A percentile compares a stretch with the other conserved stretches of the same genome.
These are phyloP conservation scores for Cheilosia impressa DNA, from an alignment of 2,888 invertebrate species.

Conservation along the genomic window DNA sequence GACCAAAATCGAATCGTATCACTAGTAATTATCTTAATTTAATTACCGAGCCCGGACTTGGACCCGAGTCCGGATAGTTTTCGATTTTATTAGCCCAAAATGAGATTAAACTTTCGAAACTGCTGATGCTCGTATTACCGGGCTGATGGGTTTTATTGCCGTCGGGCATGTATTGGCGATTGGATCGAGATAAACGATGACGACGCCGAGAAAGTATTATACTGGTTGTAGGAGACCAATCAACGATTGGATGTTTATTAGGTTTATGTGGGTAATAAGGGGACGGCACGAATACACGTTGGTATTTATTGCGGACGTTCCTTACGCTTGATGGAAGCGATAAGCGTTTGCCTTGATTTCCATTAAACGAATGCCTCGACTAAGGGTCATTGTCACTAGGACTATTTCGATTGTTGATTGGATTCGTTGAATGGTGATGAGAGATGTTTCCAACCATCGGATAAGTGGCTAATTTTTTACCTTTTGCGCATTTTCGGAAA, in stretches of 20 bases:
- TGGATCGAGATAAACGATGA: conserved; percentile 49
- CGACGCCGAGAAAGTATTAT: background rate
- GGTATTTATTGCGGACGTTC: conserved; percentile 15
- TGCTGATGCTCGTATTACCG: conserved; percentile 45
- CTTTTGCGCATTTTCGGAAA: too few species aligned
- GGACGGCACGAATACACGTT: background rate
- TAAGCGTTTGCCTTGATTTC: conserved; percentile 7
- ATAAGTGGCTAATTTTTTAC: too few species aligned
- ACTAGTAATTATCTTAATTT: conserved; percentile 73
- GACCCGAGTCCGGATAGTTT: conserved; percentile 11
- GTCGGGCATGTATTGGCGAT: conserved; percentile 26
- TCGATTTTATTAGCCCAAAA: conserved; percentile 43
- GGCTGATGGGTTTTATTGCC: conserved; percentile 64
- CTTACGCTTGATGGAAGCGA: conserved; percentile 1
- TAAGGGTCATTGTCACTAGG: background rate
- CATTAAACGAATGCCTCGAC: background rate
- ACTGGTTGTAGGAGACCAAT: background rate
- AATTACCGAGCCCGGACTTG: conserved; percentile 51
- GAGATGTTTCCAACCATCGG: too few species aligned
- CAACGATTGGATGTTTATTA: conserved; percentile 28
- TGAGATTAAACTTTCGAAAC: conserved; percentile 46
- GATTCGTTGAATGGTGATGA: background rate
- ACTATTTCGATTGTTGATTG: background rate
- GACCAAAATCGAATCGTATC: conserved; percentile 54
- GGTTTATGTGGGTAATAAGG: conserved; percentile 5